phyloP scores from a whole-genome alignment of 2,888 invertebrate species.

The Lithophane semibrunnea region DNA sequence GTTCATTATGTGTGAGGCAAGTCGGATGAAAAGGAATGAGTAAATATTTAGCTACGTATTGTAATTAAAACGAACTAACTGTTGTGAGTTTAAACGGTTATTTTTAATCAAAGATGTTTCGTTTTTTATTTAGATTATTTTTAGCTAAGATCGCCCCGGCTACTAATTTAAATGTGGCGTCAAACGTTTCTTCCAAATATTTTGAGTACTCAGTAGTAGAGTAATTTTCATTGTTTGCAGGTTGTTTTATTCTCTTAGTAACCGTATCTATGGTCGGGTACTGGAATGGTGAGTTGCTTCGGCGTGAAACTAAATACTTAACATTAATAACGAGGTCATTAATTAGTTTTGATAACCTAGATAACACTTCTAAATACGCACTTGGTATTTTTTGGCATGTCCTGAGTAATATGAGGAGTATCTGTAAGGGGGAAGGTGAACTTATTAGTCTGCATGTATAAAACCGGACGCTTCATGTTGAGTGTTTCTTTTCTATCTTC shows the following conservation, averaged over 20 bases:
- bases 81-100: constrained; percentile 21
- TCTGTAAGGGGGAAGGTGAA: not conserved
- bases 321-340: constrained; percentile 17
- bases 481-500: not conserved
- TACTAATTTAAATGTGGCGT: constrained; percentile 20
- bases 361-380: constrained; percentile 6
- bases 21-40: not conserved
- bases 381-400: not conserved
- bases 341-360: constrained; percentile 42
- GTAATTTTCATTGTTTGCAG: not conserved
- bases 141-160: constrained; percentile 20
- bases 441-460: not conserved
- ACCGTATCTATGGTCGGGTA: not conserved
- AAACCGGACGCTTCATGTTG: not conserved
- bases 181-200: not conserved
- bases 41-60: constrained; percentile 17
- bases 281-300: constrained; percentile 18
- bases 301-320: constrained; percentile 32
- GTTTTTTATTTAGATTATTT: constrained; percentile 22
- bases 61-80: constrained; percentile 23
- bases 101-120: constrained; percentile 31
- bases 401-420: constrained; percentile 12
- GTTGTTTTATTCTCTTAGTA: not conserved
- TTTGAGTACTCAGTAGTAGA: not conserved
- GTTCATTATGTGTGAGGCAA: not conserved